Conservation (phyloP, 1,140 invertebrate genomes). For the Vollenhovia emeryi region DNA sequence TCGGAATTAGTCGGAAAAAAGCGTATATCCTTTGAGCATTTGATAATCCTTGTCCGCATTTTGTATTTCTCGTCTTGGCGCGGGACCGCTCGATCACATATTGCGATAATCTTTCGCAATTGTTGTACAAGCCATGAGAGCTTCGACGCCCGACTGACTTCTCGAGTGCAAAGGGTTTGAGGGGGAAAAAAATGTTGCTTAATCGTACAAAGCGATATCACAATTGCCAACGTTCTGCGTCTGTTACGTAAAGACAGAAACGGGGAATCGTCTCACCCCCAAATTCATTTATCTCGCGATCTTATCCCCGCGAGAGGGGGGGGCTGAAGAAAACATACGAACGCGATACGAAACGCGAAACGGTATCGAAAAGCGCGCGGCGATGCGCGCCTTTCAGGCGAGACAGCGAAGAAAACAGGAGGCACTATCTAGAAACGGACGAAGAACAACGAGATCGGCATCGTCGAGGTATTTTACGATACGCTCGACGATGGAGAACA, state of each 20-base stretch:
- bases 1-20: slow-evolving; percentile 50
- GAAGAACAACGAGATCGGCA: background rate
- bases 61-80: slow-evolving; percentile 30
- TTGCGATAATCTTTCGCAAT: background rate
- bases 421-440: background rate
- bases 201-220: slow-evolving; percentile 17
- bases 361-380: background rate
- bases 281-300: background rate
- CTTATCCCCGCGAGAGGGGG: background rate
- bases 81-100: slow-evolving; percentile 17
- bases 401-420: background rate
- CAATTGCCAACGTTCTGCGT: slow-evolving; percentile 6
- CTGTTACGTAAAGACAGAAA: background rate
- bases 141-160: slow-evolving; percentile 30
- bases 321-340: background rate
- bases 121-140: background rate
- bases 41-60: slow-evolving; percentile 42
- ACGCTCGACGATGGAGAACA: slow-evolving; percentile 28
- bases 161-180: slow-evolving; percentile 49
- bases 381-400: background rate
- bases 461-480: background rate
- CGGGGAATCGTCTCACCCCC: background rate
- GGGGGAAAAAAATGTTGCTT: background rate
- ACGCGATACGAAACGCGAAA: slow-evolving; percentile 14
- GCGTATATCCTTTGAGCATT: slow-evolving; percentile 53